Base-by-base conservation (phyloP, 2,113 vertebrate species). In the Cariama cristata region DNA sequence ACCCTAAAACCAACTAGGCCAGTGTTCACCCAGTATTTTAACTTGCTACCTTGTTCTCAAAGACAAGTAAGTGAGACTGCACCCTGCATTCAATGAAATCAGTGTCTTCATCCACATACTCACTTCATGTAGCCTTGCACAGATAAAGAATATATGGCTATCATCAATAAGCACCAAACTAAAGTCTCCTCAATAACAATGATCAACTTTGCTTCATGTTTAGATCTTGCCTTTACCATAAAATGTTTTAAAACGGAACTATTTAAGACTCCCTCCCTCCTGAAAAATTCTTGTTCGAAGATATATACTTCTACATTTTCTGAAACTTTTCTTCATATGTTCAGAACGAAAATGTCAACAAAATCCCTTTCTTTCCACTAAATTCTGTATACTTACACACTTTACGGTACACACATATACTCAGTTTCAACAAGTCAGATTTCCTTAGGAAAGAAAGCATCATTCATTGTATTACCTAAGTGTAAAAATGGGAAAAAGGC, bases 251-350 rank as follows among this genome's bases (percentile, higher is more conserved):
- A 85, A 79, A 35, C 6, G 14, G 22, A 82, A 40, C 8, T 14
- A 4, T 23, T 77, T 45, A 59, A 42, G 9, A 47, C 9, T 27
- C 4, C 4, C 4, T 7, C 24, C 1, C 4, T 4, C 4, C 2
- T 3, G 1, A 35, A 77, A 44, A 87, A 18, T 5, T n/a, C 4
- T 32, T 26, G 3, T 80, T 58, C 76, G 42, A 66, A 74, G 19
- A 14, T 50, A 55, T 27, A 12, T 10, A 53, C 8, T 14, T 32
- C 20, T 60, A 72, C 11, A 11, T 58, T 86, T 83, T 55, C 20
- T n/a, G 18, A 88, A 86, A 69, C 13, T 49, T 76, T 53, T 52
- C 28, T 52, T 93, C 33, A 59, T n/a, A 20, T 30, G 2, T 55
- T 75, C 47, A 84, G 47, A 77, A n/a, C 33, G 23, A 45, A 79